Evolutionary conservation across 1,140 invertebrate species (phyloP), one percentile per base, ranked within the genome.

Genomic region (Lutraria rhynchaena): DNA sequence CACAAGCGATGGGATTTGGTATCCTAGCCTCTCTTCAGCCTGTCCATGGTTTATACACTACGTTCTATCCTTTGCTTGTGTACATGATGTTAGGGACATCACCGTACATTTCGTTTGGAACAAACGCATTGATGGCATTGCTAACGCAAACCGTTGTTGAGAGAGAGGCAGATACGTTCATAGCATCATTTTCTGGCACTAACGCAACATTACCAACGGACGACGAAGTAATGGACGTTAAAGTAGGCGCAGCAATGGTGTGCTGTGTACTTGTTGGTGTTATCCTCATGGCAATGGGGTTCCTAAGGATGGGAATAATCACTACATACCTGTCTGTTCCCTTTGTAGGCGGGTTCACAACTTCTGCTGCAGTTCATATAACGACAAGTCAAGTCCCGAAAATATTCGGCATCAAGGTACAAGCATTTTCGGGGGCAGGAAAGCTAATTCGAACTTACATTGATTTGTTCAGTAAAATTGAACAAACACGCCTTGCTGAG

Each of bases 271-370:
- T 85, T 1, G 81, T 69, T 7, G 89, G 89, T 13, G 15, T 87
- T 3, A 76, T 90, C 22, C 83, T 89, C 7, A 41, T 97, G 1
- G 82, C 93, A 13, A 96, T 98, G 95, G 96, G 95, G 85, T 87
- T 96, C 57, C 93, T 97, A 17, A 94, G 96, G 22, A 92, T 99
- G 76, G 97, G 97, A 7, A 95, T 95, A 31, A 93, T 98, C 63
- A 95, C 96, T 27, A 95, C 95, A 0, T 93, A 98, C 41, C 93
- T 99, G 24, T 97, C 96, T 0, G 96, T 98, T 86, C 95, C 96
- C 3, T 93, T 99, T 77, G 95, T 99, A 0, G 97, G 95, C 83
- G 97, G 97, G 0, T 98, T 98, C 89, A 98, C 97, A 1, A 97
- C 96, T 0, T 97, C 95, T 0, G 96, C 97, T 3, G 96, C 97